These are phyloP conservation scores for Heliopora coerulea DNA, from an alignment of 92 coral and sea anemone genomes.

Conservation along the genomic window DNA sequence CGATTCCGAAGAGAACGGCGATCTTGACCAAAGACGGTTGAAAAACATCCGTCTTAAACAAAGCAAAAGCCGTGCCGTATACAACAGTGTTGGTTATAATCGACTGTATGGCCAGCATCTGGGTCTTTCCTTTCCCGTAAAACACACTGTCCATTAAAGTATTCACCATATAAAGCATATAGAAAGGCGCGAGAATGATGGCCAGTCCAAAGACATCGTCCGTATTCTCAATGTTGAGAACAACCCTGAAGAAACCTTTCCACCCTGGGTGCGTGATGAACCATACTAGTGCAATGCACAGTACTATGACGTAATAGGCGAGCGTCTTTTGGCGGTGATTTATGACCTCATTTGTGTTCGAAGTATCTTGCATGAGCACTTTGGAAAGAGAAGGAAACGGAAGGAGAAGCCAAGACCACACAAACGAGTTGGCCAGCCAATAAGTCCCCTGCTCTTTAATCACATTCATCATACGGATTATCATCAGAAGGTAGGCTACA, in stretches of 20 bases:
- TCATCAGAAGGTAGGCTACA: constrained; percentile 27
- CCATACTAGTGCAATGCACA: constrained; percentile 18
- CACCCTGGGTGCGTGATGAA: constrained; percentile 28
- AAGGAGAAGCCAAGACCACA: constrained; percentile 42
- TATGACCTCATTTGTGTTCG: constrained; percentile 26
- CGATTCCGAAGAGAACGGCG: constrained; percentile 30
- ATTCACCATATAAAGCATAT: constrained; percentile 35
- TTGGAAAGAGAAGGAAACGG: constrained; percentile 36
- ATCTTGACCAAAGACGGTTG: constrained; percentile 21
- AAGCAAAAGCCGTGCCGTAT: constrained; percentile 24
- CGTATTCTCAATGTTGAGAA: constrained; percentile 17
- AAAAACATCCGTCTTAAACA: constrained; percentile 32
- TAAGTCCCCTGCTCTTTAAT: constrained; percentile 32
- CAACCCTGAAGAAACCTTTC: constrained; percentile 30
- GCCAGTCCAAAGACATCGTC: constrained; percentile 27
- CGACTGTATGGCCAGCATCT: constrained; percentile 43
- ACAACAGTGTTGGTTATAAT: constrained; percentile 36
- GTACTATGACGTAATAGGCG: constrained; percentile 22
- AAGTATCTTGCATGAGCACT: constrained; percentile 31
- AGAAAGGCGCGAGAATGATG: constrained; percentile 27
- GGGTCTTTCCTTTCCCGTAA: constrained; percentile 37
- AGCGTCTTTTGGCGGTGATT: constrained; percentile 36
- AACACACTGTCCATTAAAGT: constrained; percentile 37
- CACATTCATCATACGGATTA: constrained; percentile 38
- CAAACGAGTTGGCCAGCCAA: constrained; percentile 39